A percentile compares a stretch with the other conserved stretches of the same genome.
phyloP scores from a whole-genome alignment of 2,888 invertebrate genomes.

The Biston stratarius region DNA sequence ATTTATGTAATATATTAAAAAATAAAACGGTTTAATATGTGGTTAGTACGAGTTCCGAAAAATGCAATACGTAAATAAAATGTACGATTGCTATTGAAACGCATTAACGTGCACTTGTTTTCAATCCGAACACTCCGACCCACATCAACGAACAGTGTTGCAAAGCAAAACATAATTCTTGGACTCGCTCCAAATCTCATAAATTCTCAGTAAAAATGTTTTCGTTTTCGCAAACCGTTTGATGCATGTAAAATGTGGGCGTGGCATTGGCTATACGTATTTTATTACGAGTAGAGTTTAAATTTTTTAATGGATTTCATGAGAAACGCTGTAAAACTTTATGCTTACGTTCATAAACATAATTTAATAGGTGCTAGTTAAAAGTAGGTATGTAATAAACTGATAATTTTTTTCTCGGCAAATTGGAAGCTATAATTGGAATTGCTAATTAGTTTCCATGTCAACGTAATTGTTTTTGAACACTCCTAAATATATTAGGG shows the following conservation, averaged over 20 bases:
- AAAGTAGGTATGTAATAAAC: not conserved
- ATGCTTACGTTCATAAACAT: not conserved
- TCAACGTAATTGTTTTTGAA: not conserved
- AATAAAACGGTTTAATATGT: no score
- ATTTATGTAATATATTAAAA: no score
- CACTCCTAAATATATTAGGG: no score
- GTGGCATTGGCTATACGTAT: constrained; percentile 24
- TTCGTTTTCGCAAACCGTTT: constrained; percentile 40
- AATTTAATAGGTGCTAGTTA: not conserved
- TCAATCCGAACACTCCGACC: constrained; percentile 15
- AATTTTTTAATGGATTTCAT: constrained; percentile 1
- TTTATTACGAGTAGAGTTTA: constrained; percentile 24
- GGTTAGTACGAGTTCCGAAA: not conserved
- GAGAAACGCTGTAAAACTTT: not conserved
- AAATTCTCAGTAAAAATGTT: constrained; percentile 43
- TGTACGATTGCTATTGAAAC: not conserved
- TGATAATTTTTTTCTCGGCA: not conserved
- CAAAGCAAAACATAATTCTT: constrained; percentile 37
- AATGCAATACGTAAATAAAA: no score
- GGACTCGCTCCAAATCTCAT: constrained; percentile 40
- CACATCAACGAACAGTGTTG: constrained; percentile 31
- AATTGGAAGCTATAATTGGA: constrained; percentile 10
- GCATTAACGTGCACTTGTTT: constrained; percentile 22
- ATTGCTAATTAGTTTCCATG: constrained; percentile 16
- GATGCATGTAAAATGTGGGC: constrained; percentile 34